Evolutionary conservation across 2,797 vertebrate genomes (phyloP).

Genomic region (Cuculus canorus): DNA sequence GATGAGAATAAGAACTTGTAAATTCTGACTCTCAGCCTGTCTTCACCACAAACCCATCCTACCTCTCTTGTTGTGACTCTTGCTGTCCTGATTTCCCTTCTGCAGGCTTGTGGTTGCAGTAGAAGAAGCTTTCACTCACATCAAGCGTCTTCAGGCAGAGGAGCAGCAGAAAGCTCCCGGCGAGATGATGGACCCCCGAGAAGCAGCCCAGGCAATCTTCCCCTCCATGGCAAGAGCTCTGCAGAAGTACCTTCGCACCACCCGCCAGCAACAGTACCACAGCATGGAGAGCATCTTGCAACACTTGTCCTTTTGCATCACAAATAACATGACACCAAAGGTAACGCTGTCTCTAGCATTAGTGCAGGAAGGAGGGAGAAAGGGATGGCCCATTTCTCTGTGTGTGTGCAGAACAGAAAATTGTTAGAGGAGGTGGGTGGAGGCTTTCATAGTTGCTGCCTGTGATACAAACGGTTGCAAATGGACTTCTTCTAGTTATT

Average conservation of each 20-base stretch:
- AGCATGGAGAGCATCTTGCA: constrained; percentile 99
- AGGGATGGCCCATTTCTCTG: neutral
- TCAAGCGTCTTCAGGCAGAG: constrained; percentile 90
- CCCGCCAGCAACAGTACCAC: constrained; percentile 94
- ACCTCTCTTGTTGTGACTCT: neutral
- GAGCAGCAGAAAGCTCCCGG: constrained; percentile 89
- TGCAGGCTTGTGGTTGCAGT: constrained; percentile 93
- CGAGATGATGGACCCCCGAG: constrained; percentile 94
- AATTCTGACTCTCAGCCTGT: neutral
- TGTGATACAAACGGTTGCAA: neutral
- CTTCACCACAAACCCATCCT: neutral
- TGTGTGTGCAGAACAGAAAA: neutral
- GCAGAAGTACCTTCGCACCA: constrained; percentile 97
- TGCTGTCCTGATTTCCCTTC: neutral
- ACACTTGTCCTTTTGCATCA: constrained; percentile 93
- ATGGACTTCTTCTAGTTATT: neutral
- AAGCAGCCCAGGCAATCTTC: constrained; percentile 95
- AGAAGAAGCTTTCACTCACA: constrained; percentile 96
- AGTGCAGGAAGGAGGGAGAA: neutral
- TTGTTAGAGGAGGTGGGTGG: neutral
- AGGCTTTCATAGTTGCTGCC: neutral
- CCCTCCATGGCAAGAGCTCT: constrained; percentile 95
- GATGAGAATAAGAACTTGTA: neutral
- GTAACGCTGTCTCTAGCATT: constrained; percentile 38
- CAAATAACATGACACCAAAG: constrained; percentile 97